These are phyloP conservation scores for Caenorhabditis zanzibari DNA, from an alignment of 2,888 invertebrate genomes.

Conservation along the genomic window DNA sequence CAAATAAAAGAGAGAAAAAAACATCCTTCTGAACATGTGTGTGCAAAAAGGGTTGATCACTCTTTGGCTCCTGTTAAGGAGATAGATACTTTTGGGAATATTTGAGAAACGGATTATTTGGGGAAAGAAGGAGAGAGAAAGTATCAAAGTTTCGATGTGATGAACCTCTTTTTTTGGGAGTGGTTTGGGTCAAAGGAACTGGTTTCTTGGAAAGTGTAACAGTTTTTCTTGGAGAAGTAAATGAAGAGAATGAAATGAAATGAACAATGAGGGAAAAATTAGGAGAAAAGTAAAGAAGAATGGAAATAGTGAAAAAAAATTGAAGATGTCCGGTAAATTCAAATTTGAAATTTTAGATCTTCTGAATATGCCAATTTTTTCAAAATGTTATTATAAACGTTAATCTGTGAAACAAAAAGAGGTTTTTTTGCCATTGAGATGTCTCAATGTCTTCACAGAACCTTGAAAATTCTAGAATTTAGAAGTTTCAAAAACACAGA, in stretches of 20 bases:
- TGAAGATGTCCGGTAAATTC: neutral
- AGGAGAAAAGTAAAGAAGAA: neutral
- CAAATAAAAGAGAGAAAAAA: conserved; percentile 36
- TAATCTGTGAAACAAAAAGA: no score
- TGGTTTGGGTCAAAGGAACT: conserved; percentile 18
- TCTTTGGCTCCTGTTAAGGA: conserved; percentile 39
- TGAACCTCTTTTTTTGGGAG: neutral
- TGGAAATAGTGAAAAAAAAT: neutral
- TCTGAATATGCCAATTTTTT: no score
- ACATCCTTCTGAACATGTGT: conserved; percentile 41
- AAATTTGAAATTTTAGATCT: no score
- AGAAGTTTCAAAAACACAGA: no score
- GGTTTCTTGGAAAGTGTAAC: conserved; percentile 27
- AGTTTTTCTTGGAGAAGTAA: conserved; percentile 4
- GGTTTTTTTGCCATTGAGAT: no score
- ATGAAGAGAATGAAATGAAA: neutral
- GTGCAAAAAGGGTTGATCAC: conserved; percentile 25
- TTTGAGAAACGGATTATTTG: conserved; percentile 27
- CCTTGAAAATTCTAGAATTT: no score
- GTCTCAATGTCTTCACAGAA: no score
- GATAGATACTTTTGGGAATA: conserved; percentile 35
- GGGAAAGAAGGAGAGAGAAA: neutral
- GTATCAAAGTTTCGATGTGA: conserved; percentile 2
- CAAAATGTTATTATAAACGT: no score
- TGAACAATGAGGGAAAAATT: neutral